These are phyloP conservation scores for Hydractinia symbiolongicarpus DNA, from an alignment of 30 jellyfish, hydroid and myxozoan genomes.

Conservation along the genomic window DNA sequence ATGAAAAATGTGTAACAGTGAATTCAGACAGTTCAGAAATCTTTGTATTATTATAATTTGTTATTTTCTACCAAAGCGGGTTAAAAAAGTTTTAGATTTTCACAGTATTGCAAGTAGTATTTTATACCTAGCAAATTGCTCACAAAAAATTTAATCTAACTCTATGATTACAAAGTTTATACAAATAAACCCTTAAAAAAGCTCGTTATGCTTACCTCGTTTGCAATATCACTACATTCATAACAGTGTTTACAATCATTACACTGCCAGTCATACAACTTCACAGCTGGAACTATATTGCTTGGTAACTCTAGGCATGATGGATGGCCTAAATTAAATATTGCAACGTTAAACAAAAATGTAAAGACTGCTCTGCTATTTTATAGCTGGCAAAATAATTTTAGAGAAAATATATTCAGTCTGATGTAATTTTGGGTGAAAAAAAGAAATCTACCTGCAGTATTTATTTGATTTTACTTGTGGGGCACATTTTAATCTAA, in stretches of 20 bases:
- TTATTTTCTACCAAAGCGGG: not conserved
- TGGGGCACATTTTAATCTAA: no score
- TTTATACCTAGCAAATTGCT: no score
- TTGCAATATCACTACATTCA: conserved; percentile 46
- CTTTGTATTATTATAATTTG: no score
- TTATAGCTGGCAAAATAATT: not conserved
- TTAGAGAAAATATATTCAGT: not conserved
- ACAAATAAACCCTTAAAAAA: not conserved
- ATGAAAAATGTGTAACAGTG: not conserved
- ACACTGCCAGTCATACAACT: conserved; percentile 80
- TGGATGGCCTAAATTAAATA: conserved; percentile 64
- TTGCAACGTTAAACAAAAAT: conserved; percentile 1
- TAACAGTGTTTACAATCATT: conserved; percentile 77
- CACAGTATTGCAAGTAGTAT: not conserved
- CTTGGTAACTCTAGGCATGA: conserved; percentile 68
- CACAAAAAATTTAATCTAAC: no score
- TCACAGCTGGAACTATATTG: conserved; percentile 48
- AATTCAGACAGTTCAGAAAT: no score
- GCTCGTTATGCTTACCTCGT: conserved; percentile 38
- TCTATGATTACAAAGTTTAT: not conserved
- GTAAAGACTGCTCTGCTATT: not conserved
- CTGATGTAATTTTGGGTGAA: no score
- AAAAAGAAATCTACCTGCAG: no score
- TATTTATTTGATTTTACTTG: no score
- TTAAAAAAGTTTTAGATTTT: not conserved